Conservation (phyloP, 2,113 vertebrate species). For the Paradisaea rubra region DNA sequence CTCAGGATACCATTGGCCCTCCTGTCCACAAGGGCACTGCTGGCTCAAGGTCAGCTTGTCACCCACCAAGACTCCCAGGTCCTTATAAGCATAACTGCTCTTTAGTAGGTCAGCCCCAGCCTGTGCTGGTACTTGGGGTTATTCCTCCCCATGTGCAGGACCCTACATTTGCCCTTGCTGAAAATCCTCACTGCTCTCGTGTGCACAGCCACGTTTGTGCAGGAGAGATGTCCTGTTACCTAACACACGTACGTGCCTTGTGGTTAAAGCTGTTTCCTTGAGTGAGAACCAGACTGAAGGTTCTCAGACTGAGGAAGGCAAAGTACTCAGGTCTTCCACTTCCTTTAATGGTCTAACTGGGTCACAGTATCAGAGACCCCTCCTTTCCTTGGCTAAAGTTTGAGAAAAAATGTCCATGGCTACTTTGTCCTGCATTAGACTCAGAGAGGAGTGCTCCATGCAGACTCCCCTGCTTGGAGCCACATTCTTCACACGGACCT, state of each 20-base stretch:
- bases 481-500: not conserved
- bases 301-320: not conserved
- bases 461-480: not conserved
- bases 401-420: not conserved
- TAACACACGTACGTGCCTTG: rapidly evolving
- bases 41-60: not conserved
- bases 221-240: not conserved
- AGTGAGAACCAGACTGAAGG: not conserved
- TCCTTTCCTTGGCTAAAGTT: not conserved
- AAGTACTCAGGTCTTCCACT: not conserved
- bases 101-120: not conserved
- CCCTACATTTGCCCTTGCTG: not conserved
- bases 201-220: not conserved
- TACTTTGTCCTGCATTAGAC: not conserved
- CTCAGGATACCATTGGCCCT: not conserved
- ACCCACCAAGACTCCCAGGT: not conserved
- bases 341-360: not conserved
- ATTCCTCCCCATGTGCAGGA: not conserved
- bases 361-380: not conserved
- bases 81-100: not conserved
- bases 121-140: not conserved
- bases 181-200: not conserved
- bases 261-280: not conserved
- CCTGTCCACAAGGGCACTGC: not conserved
- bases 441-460: not conserved